phyloP scores from a whole-genome alignment of 2,888 invertebrate species.

The Achlya flavicornis region DNA sequence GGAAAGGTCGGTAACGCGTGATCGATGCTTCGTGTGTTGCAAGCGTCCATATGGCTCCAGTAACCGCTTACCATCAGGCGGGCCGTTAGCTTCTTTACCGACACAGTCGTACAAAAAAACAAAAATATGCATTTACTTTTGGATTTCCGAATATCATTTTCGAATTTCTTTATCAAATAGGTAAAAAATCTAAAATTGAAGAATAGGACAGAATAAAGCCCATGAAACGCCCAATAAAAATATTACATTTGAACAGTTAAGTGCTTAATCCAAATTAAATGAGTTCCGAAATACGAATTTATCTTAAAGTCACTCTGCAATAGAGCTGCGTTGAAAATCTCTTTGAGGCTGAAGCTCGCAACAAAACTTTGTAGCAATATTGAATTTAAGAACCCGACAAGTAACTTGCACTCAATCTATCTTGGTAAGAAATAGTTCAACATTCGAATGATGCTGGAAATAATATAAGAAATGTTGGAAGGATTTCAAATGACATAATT shows the following conservation, averaged over 20 bases:
- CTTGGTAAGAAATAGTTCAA: background rate
- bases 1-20: no score
- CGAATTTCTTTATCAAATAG: no score
- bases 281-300: conserved; percentile 2
- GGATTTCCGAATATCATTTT: no score
- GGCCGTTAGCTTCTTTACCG: no score
- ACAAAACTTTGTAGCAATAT: background rate
- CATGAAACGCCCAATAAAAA: background rate
- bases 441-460: background rate
- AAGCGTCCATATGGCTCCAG: no score
- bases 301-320: conserved; percentile 4
- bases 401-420: background rate
- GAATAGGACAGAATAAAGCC: no score
- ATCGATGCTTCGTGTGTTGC: no score
- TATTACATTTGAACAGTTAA: background rate
- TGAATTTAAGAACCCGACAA: conserved; percentile 5
- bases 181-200: no score
- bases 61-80: no score
- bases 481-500: background rate
- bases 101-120: no score
- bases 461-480: background rate
- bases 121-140: no score
- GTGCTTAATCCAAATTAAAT: background rate
- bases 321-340: background rate
- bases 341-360: background rate